These are phyloP conservation scores for Diachasmimorpha longicaudata DNA, from an alignment of 1,140 invertebrate species.

Conservation along the genomic window DNA sequence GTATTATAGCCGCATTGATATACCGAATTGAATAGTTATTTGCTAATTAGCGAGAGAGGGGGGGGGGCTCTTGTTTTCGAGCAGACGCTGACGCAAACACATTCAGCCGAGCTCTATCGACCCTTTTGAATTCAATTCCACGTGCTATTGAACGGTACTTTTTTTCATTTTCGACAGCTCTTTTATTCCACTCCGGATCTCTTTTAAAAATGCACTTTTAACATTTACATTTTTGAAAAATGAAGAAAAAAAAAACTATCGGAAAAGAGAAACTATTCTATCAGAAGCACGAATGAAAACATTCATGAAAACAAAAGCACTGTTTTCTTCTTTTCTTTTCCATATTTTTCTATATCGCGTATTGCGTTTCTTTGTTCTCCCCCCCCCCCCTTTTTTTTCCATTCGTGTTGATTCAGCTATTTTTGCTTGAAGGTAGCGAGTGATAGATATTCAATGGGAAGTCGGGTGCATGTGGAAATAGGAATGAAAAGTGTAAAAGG, in stretches of 20 bases:
- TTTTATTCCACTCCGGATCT: background rate
- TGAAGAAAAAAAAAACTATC: no score
- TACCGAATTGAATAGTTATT: constrained; percentile 9
- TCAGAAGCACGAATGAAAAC: no score
- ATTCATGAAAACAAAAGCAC: background rate
- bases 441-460: background rate
- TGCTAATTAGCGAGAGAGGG: background rate
- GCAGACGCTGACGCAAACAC: background rate
- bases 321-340: background rate
- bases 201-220: background rate
- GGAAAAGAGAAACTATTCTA: no score
- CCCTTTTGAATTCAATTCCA: constrained; percentile 3
- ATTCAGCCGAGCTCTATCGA: background rate
- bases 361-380: background rate
- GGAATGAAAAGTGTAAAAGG: constrained; percentile 7
- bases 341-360: background rate
- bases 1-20: background rate
- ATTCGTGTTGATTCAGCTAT: background rate
- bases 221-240: background rate
- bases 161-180: background rate
- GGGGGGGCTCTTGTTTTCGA: background rate
- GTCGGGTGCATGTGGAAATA: background rate
- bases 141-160: background rate
- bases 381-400: background rate
- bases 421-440: background rate